Conservation (phyloP, 2,888 invertebrate genomes). For the Cryptocheilus praepositus region DNA sequence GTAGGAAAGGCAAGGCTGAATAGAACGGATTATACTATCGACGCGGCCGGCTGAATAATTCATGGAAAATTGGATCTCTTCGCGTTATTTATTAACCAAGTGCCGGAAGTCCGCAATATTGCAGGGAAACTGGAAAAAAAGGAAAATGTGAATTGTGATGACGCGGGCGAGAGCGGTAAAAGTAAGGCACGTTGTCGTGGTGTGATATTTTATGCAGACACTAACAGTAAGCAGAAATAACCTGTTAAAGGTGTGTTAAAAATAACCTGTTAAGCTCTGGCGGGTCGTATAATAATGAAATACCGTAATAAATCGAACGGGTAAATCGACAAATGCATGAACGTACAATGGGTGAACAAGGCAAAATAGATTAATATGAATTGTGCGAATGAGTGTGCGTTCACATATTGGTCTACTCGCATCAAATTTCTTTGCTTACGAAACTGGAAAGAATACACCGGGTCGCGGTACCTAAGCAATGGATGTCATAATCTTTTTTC, state of each 20-base stretch:
- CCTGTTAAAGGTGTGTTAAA: slow-evolving; percentile 17
- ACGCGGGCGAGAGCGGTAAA: not conserved
- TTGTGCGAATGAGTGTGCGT: no score
- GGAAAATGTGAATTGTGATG: not conserved
- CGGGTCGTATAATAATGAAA: slow-evolving; percentile 22
- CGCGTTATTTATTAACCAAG: slow-evolving; percentile 58
- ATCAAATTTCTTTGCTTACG: no score
- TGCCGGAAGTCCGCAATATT: slow-evolving; percentile 13
- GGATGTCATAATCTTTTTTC: no score
- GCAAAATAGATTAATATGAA: no score
- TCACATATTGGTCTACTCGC: no score
- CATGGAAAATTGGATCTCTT: slow-evolving; percentile 49
- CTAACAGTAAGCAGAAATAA: slow-evolving; percentile 16
- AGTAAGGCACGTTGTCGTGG: not conserved
- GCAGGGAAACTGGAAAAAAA: slow-evolving; percentile 9
- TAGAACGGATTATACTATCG: slow-evolving; percentile 27
- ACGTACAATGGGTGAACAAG: no score
- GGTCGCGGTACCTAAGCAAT: no score
- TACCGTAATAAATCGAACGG: no score
- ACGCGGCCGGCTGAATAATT: slow-evolving; percentile 51
- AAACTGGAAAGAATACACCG: no score
- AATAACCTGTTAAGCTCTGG: no score
- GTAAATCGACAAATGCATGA: no score
- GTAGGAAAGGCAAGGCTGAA: slow-evolving; percentile 7
- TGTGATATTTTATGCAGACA: slow-evolving; percentile 22